Conservation (phyloP, 2,797 vertebrate species). For the Neosilurus hyrtlii region DNA sequence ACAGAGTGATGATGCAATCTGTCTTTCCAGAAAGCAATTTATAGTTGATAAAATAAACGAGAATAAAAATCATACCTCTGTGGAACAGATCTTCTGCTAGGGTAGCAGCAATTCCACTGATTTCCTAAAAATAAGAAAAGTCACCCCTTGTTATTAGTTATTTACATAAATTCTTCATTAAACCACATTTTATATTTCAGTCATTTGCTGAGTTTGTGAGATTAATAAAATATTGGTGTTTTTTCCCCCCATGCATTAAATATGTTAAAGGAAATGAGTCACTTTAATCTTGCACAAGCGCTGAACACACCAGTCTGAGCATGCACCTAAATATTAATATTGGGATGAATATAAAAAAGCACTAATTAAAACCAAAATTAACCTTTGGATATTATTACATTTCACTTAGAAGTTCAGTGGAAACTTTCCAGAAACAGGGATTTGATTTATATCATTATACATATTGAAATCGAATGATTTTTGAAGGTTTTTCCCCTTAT, state of each 20-base stretch:
- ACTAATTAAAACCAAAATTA: no score
- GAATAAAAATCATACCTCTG: constrained; percentile 76
- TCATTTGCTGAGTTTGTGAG: background rate
- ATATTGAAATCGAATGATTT: no score
- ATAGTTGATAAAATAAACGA: background rate
- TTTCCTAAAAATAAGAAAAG: constrained; percentile 76
- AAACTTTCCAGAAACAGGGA: no score
- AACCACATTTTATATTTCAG: background rate
- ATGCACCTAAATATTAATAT: no score
- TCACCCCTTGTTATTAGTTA: background rate
- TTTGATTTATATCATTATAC: no score
- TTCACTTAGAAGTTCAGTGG: no score
- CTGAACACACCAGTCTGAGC: no score
- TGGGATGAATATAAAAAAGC: no score
- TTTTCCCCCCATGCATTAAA: background rate
- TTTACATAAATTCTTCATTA: background rate
- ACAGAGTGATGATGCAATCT: background rate
- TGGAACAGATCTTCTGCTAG: constrained; percentile 92
- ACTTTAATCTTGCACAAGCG: no score
- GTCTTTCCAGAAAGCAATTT: background rate
- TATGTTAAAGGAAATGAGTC: no score
- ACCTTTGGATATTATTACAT: no score
- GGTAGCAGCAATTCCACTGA: constrained; percentile 89
- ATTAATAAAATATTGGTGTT: background rate
- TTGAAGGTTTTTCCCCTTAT: no score